Conservation (phyloP, 1,140 invertebrate species). For the Subanguina moxae region DNA sequence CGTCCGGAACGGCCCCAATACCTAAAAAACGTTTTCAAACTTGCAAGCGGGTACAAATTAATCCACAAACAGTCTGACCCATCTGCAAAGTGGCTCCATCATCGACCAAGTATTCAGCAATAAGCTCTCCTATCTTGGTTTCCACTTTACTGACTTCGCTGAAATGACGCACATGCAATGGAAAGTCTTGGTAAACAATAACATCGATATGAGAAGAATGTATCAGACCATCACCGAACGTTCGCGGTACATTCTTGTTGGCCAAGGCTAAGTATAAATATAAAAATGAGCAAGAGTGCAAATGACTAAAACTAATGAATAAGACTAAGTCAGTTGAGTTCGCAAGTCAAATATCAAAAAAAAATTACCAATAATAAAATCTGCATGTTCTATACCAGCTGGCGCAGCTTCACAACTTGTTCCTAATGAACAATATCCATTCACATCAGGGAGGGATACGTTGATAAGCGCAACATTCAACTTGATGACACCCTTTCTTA, state of each 20-base stretch:
- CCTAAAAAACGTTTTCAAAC: slow-evolving; percentile 60
- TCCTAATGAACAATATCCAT: neutral
- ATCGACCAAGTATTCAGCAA: slow-evolving; percentile 81
- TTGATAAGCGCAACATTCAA: slow-evolving; percentile 82
- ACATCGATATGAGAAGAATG: slow-evolving; percentile 84
- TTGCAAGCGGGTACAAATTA: too few relatives aligned
- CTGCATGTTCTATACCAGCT: slow-evolving; percentile 77
- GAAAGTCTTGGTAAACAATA: slow-evolving; percentile 70
- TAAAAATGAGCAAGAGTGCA: too few relatives aligned
- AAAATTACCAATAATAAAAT: slow-evolving; percentile 79
- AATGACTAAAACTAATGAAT: too few relatives aligned
- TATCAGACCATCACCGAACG: slow-evolving; percentile 75
- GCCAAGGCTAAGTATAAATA: slow-evolving; percentile 65
- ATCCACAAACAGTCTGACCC: slow-evolving; percentile 66
- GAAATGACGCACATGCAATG: slow-evolving; percentile 64
- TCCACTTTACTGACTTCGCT: slow-evolving; percentile 67
- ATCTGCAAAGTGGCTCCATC: slow-evolving; percentile 88
- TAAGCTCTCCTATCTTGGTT: slow-evolving; percentile 75
- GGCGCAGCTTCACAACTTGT: slow-evolving; percentile 80
- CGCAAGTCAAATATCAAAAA: slow-evolving; percentile 12
- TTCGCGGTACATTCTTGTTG: slow-evolving; percentile 80
- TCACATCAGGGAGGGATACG: slow-evolving; percentile 76
- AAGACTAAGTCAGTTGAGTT: too few relatives aligned
- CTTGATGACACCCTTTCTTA: slow-evolving; percentile 73
- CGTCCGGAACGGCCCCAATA: slow-evolving; percentile 87